Base-by-base conservation (phyloP, 2,113 vertebrate genomes). In the Etheostoma spectabile region DNA sequence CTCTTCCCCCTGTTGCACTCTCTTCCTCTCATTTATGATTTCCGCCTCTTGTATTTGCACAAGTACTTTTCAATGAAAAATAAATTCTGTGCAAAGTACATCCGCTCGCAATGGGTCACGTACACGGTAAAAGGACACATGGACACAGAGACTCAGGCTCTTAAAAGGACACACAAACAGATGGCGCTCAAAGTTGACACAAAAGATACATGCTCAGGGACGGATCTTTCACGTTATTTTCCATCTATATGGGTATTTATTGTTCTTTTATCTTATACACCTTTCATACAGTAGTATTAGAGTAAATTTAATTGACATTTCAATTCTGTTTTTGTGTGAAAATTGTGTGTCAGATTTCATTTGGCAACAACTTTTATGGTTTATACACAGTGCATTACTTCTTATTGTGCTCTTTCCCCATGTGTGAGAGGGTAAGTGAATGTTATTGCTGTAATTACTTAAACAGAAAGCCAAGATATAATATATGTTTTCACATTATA, bases 61-160 rank as follows among this genome's bases (percentile, higher is more conserved):
- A 91, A 93, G 92, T 89, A 90, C 80, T 90, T 87, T 84, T 89
- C 86, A 80, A 89, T 88, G 89, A 89, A 93, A 92, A 93, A 86
- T 80, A 90, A 80, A 86, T 91, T 91, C 87, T 74, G 87, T 69
- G 82, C 68, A 92, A 92, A 92, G 89, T 80, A 92, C 87, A 89
- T 89, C 86, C 80, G 79, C 68, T 76, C 18, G 30, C 46, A 2
- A 45, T 60, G 33, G 79, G 86, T 85, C 90, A 89, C 69, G 76
- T 15, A 78, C 69, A 48, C 24, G 38, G 79, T 73, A 35, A 85
- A 91, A 88, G 89, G 84, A 91, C 84, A 82, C 89, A 84, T 48
- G 73, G 59, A 49, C 71, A 70, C 73, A 80, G 33, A 59, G 75
- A 71, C 65, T 16, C 77, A 6, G 49, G 57, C 72, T 91, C 67